phyloP scores from a whole-genome alignment of 2,888 invertebrate species.

The Rotaria sp. region DNA sequence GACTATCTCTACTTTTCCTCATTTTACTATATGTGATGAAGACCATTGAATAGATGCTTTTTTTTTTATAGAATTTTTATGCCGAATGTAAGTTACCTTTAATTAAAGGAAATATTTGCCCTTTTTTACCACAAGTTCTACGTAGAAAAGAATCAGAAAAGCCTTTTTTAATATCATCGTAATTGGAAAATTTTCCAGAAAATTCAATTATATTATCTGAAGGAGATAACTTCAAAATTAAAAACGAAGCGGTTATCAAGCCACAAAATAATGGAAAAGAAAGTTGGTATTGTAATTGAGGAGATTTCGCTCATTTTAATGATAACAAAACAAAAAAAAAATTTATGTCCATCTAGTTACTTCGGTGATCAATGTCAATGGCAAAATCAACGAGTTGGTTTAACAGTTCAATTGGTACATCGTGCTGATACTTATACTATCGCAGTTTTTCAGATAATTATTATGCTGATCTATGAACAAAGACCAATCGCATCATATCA shows the following conservation, averaged over 20 bases:
- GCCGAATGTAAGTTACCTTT: no score
- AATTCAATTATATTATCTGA: no score
- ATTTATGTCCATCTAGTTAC: background rate
- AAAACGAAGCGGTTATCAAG: background rate
- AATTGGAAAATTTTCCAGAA: no score
- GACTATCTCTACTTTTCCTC: no score
- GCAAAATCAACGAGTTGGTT: constrained; percentile 5
- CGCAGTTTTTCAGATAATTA: background rate
- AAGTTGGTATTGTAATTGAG: constrained; percentile 16
- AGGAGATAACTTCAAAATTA: background rate
- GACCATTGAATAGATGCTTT: no score
- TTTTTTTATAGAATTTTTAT: no score
- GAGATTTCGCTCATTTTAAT: background rate
- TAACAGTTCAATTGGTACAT: background rate
- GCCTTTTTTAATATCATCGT: no score
- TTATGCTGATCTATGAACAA: background rate
- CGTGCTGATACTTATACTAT: background rate
- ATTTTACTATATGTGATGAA: no score
- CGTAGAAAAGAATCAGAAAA: no score
- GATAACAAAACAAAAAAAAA: background rate
- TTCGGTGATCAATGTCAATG: constrained; percentile 8
- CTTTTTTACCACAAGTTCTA: no score
- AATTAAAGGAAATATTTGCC: no score
- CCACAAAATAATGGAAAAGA: no score
- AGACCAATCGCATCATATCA: background rate